Conservation (phyloP, 2,797 vertebrate genomes). For the Pipistrellus pygmaeus region DNA sequence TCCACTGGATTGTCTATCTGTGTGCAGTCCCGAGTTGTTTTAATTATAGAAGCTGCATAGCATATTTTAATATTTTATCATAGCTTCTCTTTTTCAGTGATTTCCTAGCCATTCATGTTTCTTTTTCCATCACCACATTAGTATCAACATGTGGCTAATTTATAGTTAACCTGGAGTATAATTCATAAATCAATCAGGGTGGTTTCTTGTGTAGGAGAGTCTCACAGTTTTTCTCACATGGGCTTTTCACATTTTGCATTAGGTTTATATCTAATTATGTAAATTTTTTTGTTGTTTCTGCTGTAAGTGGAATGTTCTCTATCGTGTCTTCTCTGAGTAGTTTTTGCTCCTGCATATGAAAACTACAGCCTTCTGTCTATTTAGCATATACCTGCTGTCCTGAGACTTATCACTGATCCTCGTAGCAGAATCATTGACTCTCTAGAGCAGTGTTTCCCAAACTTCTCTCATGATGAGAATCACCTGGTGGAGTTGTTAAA, state of each 20-base stretch:
- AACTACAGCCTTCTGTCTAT: not conserved
- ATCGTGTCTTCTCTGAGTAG: not conserved
- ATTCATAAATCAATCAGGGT: not conserved
- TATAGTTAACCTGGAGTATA: not conserved
- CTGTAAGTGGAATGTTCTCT: not conserved
- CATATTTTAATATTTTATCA: too few relatives aligned
- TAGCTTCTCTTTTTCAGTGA: not conserved
- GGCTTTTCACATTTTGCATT: not conserved
- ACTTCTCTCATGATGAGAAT: too few relatives aligned
- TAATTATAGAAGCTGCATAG: not conserved
- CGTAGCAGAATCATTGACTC: not conserved
- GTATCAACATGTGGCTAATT: not conserved
- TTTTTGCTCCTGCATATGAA: not conserved
- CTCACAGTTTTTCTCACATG: not conserved
- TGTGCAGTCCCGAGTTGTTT: too few relatives aligned
- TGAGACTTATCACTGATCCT: not conserved
- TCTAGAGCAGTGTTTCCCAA: too few relatives aligned
- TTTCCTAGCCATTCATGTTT: conserved; percentile 16
- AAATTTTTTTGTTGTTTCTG: not conserved
- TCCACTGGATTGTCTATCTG: not conserved
- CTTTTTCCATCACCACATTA: not conserved
- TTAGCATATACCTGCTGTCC: not conserved
- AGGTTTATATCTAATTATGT: not conserved
- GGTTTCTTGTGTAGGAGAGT: not conserved
- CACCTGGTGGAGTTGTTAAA: too few relatives aligned